Evolutionary conservation across 1,140 invertebrate genomes (phyloP), one percentile per base, ranked within the genome.

Genomic region (Lineus longissimus): DNA sequence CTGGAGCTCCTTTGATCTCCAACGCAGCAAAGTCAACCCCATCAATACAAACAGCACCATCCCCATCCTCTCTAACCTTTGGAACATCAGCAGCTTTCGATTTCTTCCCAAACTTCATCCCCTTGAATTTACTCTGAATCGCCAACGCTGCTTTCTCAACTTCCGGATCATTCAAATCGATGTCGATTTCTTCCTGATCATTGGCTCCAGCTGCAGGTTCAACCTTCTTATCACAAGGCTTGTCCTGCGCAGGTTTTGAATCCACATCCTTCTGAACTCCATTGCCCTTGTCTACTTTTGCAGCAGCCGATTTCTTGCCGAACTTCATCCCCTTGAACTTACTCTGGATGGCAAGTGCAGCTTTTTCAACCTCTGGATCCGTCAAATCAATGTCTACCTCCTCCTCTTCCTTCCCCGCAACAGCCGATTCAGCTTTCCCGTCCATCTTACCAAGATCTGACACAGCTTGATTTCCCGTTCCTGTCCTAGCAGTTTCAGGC

Each of bases 91-190:
- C 15, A 36, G 33, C 47, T 45, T 62, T 65, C 9, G 67, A n/a
- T 36, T 68, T 65, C 59, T 73, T 63, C 23, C 70, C 51, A 22
- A 63, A 62, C 51, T 67, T 66, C 55, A 68, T 63, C 30, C 73
- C 71, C 47, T 65, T 72, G 65, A 73, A 75, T 13, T 64, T 65
- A 41, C 71, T 66, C 59, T 76, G 74, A 43, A 76, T 74, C 45
- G 68, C 72, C 13, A 67, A 33, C 17, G 74, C 73, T 13, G 74
- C 71, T 11, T 61, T 68, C 2, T 59, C 59, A n/a, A 75, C 63
- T 31, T 73, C 71, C 11, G 73, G 73, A 54, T 73, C 72, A 65
- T 59, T 70, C 7, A 73, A 67, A 55, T 75, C 70, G 62, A 73
- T 70, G 55, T 72, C 71, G n/a, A 68, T 45, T 56, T 64, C 65